Evolutionary conservation across 2,797 vertebrate species (phyloP).

Genomic region (Sphaeramia orbicularis): DNA sequence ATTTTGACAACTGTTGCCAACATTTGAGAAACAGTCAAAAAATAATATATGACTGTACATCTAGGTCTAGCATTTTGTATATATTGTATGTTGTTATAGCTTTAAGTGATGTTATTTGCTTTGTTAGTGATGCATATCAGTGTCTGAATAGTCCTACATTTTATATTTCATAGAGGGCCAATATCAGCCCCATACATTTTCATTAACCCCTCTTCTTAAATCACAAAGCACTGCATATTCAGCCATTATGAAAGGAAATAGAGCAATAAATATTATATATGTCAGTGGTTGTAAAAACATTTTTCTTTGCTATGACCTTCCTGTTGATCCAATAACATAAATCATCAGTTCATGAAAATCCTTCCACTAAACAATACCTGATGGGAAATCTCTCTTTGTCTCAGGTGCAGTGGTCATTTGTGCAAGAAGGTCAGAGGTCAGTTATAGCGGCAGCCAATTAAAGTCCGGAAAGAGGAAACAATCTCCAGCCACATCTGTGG

Average conservation of each 20-base stretch:
- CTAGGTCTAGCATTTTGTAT: too few species aligned
- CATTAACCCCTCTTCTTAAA: too few species aligned
- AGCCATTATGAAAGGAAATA: constrained; percentile 39
- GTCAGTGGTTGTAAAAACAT: constrained; percentile 34
- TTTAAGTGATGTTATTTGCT: too few species aligned
- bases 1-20: too few species aligned
- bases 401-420: constrained; percentile 64
- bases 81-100: too few species aligned
- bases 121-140: neutral
- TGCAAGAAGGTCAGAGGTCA: constrained; percentile 68
- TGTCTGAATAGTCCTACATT: constrained; percentile 6
- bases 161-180: constrained; percentile 32
- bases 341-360: constrained; percentile 37
- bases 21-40: too few species aligned
- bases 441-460: constrained; percentile 73
- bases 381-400: constrained; percentile 56
- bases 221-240: neutral
- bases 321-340: constrained; percentile 51
- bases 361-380: constrained; percentile 50
- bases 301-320: too few species aligned
- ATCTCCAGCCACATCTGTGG: constrained; percentile 72
- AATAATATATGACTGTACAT: too few species aligned
- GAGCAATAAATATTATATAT: constrained; percentile 47
- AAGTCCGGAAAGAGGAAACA: constrained; percentile 62
- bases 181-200: constrained; percentile 28